Evolutionary conservation across 2,113 vertebrate genomes (phyloP).

Genomic region (Dicentrarchus labrax): DNA sequence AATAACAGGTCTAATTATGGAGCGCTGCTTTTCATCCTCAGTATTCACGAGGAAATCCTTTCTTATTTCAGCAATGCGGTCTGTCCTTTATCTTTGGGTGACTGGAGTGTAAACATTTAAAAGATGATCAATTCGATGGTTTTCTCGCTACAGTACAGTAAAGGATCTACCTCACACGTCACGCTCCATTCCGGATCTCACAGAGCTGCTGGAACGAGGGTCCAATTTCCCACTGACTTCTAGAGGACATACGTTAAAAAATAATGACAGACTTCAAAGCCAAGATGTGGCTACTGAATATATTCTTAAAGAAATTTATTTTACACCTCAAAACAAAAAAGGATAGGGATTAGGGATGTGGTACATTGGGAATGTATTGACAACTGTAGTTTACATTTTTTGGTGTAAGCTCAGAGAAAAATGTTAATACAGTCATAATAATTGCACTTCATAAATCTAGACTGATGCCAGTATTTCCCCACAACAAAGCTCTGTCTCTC

Average conservation of each 20-base stretch:
- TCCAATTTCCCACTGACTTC: conserved; percentile 41
- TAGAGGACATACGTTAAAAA: conserved; percentile 61
- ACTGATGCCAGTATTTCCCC: conserved; percentile 84
- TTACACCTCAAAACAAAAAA: conserved; percentile 85
- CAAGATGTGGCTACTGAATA: conserved; percentile 78
- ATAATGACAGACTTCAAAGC: conserved; percentile 81
- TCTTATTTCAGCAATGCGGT: conserved; percentile 10
- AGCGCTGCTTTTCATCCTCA: conserved; percentile 19
- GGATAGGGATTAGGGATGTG: conserved; percentile 79
- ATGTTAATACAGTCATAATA: conserved; percentile 88
- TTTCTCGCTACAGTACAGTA: conserved; percentile 3
- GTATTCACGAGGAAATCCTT: not conserved
- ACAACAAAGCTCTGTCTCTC: conserved; percentile 74
- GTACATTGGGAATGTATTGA: conserved; percentile 88
- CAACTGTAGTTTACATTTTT: conserved; percentile 86
- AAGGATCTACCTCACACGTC: conserved; percentile 27
- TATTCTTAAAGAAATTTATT: conserved; percentile 88
- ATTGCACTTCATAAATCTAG: conserved; percentile 89
- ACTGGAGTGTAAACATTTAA: conserved; percentile 50
- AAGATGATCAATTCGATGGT: conserved; percentile 39
- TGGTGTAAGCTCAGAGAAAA: conserved; percentile 89
- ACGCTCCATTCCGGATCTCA: conserved; percentile 33
- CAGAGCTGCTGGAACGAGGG: conserved; percentile 36
- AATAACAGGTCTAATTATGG: conserved; percentile 42
- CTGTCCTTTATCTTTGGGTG: conserved; percentile 45